A percentile compares a stretch with the other conserved stretches of the same genome.
phyloP scores from a whole-genome alignment of 1,140 invertebrate species.

The Ptiloglossa arizonensis region DNA sequence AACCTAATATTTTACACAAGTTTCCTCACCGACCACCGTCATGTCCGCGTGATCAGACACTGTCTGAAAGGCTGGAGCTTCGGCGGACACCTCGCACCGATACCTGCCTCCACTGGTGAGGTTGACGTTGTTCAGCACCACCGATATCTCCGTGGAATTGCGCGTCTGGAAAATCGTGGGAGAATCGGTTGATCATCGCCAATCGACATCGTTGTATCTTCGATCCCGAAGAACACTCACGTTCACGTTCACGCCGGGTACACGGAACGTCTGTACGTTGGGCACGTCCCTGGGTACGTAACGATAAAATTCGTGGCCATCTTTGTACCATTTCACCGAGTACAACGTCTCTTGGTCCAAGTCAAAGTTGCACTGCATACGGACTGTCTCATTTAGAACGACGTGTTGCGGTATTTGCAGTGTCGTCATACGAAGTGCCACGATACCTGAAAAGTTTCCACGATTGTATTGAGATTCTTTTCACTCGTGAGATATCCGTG shows the following conservation, averaged over 20 bases:
- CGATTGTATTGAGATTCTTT: not conserved
- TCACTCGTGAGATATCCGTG: no score
- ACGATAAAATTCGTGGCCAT: slow-evolving; percentile 93
- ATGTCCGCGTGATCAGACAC: slow-evolving; percentile 89
- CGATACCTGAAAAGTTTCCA: slow-evolving; percentile 64
- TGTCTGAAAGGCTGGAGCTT: slow-evolving; percentile 91
- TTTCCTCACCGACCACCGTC: slow-evolving; percentile 88
- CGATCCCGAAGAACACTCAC: slow-evolving; percentile 83
- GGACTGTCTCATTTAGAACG: slow-evolving; percentile 86
- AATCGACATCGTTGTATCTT: not conserved
- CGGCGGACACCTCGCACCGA: slow-evolving; percentile 92
- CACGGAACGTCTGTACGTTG: slow-evolving; percentile 87
- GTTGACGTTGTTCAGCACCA: slow-evolving; percentile 88
- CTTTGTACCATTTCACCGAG: slow-evolving; percentile 95
- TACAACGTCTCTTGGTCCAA: slow-evolving; percentile 90
- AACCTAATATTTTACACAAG: slow-evolving; percentile 2
- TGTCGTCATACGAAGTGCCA: slow-evolving; percentile 84
- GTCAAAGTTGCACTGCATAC: slow-evolving; percentile 90
- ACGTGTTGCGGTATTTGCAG: slow-evolving; percentile 87
- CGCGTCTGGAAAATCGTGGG: slow-evolving; percentile 83
- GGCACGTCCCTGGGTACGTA: slow-evolving; percentile 89
- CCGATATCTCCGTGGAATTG: slow-evolving; percentile 88
- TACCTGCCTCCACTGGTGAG: slow-evolving; percentile 90
- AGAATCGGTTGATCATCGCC: not conserved
- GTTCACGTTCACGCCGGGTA: slow-evolving; percentile 91